phyloP scores from a whole-genome alignment of 1,140 invertebrate genomes.

The Mamestra configurata region DNA sequence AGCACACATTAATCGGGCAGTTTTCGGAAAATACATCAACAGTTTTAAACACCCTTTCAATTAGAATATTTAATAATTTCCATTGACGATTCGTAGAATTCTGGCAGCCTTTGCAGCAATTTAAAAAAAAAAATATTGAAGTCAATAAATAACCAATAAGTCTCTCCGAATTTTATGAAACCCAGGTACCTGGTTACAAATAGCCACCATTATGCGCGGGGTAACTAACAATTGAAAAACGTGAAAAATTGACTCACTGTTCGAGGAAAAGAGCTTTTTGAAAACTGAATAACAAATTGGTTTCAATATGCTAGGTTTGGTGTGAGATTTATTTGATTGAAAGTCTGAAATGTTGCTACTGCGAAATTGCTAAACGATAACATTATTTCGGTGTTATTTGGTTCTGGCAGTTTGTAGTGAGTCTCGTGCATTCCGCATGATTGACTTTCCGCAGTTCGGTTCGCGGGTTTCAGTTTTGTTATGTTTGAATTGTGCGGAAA shows the following conservation, averaged over 20 bases:
- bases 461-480: too few relatives aligned
- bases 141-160: background rate
- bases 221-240: background rate
- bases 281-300: background rate
- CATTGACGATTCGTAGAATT: background rate
- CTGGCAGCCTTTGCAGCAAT: background rate
- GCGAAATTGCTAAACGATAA: background rate
- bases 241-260: conserved; percentile 2
- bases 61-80: background rate
- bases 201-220: conserved; percentile 5
- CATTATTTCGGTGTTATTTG: background rate
- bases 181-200: conserved; percentile 15
- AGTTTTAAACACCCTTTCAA: too few relatives aligned
- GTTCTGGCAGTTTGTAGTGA: too few relatives aligned
- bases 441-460: too few relatives aligned
- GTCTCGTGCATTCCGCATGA: too few relatives aligned
- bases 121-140: background rate
- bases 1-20: too few relatives aligned
- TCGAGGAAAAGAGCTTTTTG: background rate
- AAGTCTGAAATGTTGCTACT: background rate
- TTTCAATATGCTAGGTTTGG: background rate
- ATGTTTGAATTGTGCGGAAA: too few relatives aligned
- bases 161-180: background rate
- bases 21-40: too few relatives aligned
- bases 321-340: background rate